Base-by-base conservation (phyloP, 2,113 vertebrate species). In the Lamprologus ornatipinnis region DNA sequence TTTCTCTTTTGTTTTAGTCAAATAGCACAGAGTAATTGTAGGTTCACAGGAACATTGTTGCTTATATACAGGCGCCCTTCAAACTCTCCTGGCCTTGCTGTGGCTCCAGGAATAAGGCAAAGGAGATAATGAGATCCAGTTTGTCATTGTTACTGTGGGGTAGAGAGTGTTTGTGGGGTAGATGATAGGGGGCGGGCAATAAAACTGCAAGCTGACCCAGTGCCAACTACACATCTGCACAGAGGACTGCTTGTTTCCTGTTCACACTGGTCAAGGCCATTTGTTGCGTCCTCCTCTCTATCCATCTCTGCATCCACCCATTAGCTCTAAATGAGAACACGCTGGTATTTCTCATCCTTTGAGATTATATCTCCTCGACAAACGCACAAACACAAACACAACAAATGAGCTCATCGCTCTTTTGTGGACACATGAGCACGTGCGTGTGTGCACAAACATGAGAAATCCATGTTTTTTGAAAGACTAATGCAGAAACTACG, bases 201-300 rank as follows among this genome's bases (percentile, higher is more conserved):
- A 58, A 91, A 93, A 90, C 80, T 58, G 23, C 81, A 80, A 60
- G 70, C 63, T 92, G 85, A 90, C 83, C 54, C 60, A 26, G 53
- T 87, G 86, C 89, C 89, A 91, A 89, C 84, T 90, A 88, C 88
- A 93, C 92, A 93, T 94, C 89, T 94, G 93, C 89, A 91, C 82
- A 81, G 70, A 89, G 83, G 75, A 19, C 68, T 26, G 87, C 84
- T 86, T 88, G 88, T 89, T 93, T 94, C 91, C 91, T 89, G 89
- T 81, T 90, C 85, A 35, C 80, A 65, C 81, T 51, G 86, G 91
- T 91, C 91, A 88, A 28, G 73, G 90, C 81, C 92, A 93, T 85
- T 93, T 91, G 82, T 92, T 86, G 73, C 53, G 4, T 81, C 81
- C 80, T 54, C 78, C 58, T 81, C 53, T 73, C 81, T 51, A 81